Base-by-base conservation (phyloP, 2,888 invertebrate genomes). In the Iphiclides podalirius region DNA sequence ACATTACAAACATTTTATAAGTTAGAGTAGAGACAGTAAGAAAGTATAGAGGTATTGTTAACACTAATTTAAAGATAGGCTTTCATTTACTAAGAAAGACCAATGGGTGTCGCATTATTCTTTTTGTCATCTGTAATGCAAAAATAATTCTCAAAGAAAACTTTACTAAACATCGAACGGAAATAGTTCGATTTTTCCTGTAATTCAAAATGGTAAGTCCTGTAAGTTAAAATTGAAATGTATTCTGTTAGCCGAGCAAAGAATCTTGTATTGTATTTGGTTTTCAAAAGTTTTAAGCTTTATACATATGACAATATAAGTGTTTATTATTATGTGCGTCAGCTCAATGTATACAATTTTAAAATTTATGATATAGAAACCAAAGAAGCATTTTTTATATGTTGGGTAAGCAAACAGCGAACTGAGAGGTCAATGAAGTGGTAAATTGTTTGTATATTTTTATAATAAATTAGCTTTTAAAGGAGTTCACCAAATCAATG, bases 141-240 rank as follows among this genome's bases (percentile, higher is more conserved):
- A 37, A 45, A 31, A 41, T 37, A 14, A 42, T 46, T 34, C 31
- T 41, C n/a, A 52, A 43, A 52, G 34, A 47, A 36, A 50, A 45
- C 15, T 47, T 42, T 33, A 34, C 41, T 38, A 46, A 47, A 14
- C 47, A 52, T 52, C 47, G 42, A 37, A 46, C 31, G 33, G 41
- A n/a, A n/a, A n/a, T n/a, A n/a, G n/a, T n/a, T n/a, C n/a, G n/a
- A n/a, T n/a, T n/a, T n/a, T n/a, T n/a, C n/a, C n/a, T n/a, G n/a
- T n/a, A n/a, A n/a, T n/a, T n/a, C n/a, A 52, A 47, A 51, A 47
- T 46, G 38, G 46, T 16, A 36, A 46, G 41, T 46, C 37, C 33
- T 37, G 51, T 37, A 46, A 46, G 42, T 34, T 51, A 41, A 52
- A 52, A 42, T 33, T 47, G n/a, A 41, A 52, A 46, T 17, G 9